Evolutionary conservation across 2,113 vertebrate genomes (phyloP).

Genomic region (Pluvianellus socialis): DNA sequence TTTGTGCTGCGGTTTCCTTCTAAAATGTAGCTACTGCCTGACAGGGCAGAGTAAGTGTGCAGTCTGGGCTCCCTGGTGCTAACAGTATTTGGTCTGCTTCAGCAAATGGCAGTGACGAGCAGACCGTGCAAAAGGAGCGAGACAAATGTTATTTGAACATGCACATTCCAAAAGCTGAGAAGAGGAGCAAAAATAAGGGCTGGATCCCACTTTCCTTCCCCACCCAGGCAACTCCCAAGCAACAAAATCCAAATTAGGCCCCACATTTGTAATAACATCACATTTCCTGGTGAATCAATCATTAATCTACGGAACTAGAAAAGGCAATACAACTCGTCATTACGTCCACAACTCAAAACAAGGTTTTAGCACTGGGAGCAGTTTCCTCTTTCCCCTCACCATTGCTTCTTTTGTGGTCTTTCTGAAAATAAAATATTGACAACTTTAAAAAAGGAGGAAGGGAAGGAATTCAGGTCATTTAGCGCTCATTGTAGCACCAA

Average conservation of each 20-base stretch:
- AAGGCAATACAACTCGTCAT: not conserved
- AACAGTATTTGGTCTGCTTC: not conserved
- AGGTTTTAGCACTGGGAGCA: not conserved
- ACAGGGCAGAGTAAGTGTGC: not conserved
- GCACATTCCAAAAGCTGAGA: not conserved
- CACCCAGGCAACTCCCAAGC: constrained; percentile 38
- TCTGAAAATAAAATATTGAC: not conserved
- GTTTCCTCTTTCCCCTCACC: not conserved
- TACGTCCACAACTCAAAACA: not conserved
- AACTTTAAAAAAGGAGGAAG: not conserved
- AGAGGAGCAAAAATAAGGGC: not conserved
- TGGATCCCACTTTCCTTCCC: constrained; percentile 32
- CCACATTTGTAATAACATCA: constrained; percentile 34
- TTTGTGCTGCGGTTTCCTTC: constrained; percentile 62
- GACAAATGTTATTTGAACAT: constrained; percentile 6
- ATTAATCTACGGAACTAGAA: not conserved
- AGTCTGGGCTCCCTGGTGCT: not conserved
- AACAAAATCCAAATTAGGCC: constrained; percentile 16
- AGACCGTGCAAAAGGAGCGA: not conserved
- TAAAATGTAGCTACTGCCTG: constrained; percentile 64
- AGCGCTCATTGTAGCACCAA: not conserved
- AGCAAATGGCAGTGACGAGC: not conserved
- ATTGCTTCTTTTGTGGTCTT: not conserved
- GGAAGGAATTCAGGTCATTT: not conserved
- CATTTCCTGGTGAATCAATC: constrained; percentile 46